phyloP scores from a whole-genome alignment of 2,888 invertebrate species.

The Myathropa florea region DNA sequence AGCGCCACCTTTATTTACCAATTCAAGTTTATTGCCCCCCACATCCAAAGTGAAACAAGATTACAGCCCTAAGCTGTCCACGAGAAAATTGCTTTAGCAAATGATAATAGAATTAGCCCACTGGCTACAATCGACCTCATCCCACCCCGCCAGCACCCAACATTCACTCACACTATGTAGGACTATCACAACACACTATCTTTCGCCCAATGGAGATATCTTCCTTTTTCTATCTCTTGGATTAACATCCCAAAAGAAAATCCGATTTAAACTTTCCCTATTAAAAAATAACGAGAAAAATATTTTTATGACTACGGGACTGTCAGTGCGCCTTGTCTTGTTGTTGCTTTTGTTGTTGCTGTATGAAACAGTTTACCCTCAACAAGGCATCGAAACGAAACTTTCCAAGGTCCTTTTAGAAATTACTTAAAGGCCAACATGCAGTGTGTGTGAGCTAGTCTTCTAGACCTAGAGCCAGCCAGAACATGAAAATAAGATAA shows the following conservation, averaged over 20 bases:
- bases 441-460: constrained; percentile 3
- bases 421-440: constrained; percentile 51
- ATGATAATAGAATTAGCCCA: constrained; percentile 53
- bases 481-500: constrained; percentile 52
- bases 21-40: constrained; percentile 53
- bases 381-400: not conserved
- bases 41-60: constrained; percentile 48
- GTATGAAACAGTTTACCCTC: not conserved
- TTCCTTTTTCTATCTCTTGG: constrained; percentile 37
- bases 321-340: not conserved
- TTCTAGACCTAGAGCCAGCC: constrained; percentile 46
- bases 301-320: constrained; percentile 53
- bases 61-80: constrained; percentile 60
- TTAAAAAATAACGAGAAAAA: constrained; percentile 70
- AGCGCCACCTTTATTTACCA: constrained; percentile 66
- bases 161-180: constrained; percentile 2
- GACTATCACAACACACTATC: constrained; percentile 63
- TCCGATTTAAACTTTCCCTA: constrained; percentile 66
- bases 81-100: constrained; percentile 44
- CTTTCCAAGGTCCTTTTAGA: constrained; percentile 35
- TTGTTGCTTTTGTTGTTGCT: not conserved
- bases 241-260: constrained; percentile 66
- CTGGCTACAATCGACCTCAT: constrained; percentile 43
- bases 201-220: constrained; percentile 18
- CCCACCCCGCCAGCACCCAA: not conserved